Conservation (phyloP, 2,113 vertebrate species). For the Phrynocephalus versicolor region DNA sequence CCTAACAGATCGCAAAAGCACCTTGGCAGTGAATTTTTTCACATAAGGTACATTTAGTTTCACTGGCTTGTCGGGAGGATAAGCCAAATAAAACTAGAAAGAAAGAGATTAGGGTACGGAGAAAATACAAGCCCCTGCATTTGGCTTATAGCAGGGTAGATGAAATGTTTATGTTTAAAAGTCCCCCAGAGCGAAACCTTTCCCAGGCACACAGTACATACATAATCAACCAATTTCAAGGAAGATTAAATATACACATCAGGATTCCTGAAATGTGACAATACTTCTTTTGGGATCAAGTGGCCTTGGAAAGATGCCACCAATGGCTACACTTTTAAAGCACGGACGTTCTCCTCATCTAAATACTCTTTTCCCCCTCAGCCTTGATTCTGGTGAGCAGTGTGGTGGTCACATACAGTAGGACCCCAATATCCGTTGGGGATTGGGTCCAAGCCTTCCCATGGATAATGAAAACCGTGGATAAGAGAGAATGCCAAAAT, state of each 20-base stretch:
- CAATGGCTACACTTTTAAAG: constrained; percentile 13
- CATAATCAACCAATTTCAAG: constrained; percentile 71
- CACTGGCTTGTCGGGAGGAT: constrained; percentile 26
- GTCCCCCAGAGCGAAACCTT: constrained; percentile 47
- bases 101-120: not conserved
- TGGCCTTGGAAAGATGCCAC: constrained; percentile 42
- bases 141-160: constrained; percentile 51
- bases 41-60: constrained; percentile 22
- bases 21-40: constrained; percentile 6
- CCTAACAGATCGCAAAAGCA: not conserved
- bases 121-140: constrained; percentile 55
- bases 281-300: constrained; percentile 53
- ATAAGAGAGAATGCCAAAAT: no score
- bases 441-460: no score
- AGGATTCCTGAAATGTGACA: constrained; percentile 55
- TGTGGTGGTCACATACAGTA: no score
- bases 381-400: no score
- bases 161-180: constrained; percentile 70
- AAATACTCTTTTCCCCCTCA: not conserved
- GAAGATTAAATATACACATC: constrained; percentile 69
- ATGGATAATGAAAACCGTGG: no score
- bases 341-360: not conserved
- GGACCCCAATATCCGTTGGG: no score
- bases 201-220: constrained; percentile 65
- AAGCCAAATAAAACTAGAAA: constrained; percentile 23